Evolutionary conservation across 2,888 invertebrate genomes (phyloP).

Genomic region (Poecilobothrus nobilitatus): DNA sequence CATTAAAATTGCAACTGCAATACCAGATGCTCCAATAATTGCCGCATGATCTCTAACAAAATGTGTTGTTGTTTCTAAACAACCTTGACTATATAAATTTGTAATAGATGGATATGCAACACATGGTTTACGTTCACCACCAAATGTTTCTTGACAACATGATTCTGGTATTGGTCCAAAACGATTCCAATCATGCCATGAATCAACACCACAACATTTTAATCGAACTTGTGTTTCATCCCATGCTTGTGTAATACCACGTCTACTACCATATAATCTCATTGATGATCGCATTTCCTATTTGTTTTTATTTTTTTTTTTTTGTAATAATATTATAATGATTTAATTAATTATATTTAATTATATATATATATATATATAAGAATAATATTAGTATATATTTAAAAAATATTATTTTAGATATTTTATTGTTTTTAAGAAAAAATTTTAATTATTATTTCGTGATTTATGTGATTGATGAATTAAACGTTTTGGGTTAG

Average conservation of each 20-base stretch:
- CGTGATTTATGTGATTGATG: too few relatives aligned
- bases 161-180: slow-evolving; percentile 60
- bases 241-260: slow-evolving; percentile 72
- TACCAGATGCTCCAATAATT: slow-evolving; percentile 70
- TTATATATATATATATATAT: too few relatives aligned
- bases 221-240: slow-evolving; percentile 76
- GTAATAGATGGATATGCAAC: slow-evolving; percentile 37
- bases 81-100: slow-evolving; percentile 60
- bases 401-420: too few relatives aligned
- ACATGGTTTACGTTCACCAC: slow-evolving; percentile 44
- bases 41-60: slow-evolving; percentile 70
- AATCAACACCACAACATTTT: slow-evolving; percentile 75
- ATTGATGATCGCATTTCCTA: slow-evolving; percentile 67
- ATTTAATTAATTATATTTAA: not conserved
- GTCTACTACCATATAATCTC: slow-evolving; percentile 60
- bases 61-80: slow-evolving; percentile 59
- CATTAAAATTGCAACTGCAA: slow-evolving; percentile 77
- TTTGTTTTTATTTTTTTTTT: too few relatives aligned
- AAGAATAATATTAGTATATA: too few relatives aligned
- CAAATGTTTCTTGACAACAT: slow-evolving; percentile 60
- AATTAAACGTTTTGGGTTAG: too few relatives aligned
- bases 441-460: too few relatives aligned
- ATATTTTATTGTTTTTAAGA: too few relatives aligned
- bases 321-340: too few relatives aligned
- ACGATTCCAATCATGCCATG: slow-evolving; percentile 72